Evolutionary conservation across 2,797 vertebrate species (phyloP).

Genomic region (Gobionotothen gibberifrons): DNA sequence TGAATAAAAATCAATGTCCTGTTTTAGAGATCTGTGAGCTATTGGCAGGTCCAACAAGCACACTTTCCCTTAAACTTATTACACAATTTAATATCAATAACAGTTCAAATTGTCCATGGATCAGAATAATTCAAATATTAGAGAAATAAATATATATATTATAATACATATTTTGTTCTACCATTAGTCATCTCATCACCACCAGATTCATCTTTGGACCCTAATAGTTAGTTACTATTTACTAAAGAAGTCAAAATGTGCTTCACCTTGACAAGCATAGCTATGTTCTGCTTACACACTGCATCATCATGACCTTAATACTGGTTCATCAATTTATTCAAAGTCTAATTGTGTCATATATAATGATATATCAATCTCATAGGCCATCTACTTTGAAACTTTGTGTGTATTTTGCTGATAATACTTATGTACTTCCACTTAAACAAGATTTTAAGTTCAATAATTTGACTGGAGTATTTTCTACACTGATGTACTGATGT

Average conservation of each 20-base stretch:
- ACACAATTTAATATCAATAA: not conserved
- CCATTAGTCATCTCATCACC: not conserved
- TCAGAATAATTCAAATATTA: not conserved
- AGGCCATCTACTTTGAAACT: not conserved
- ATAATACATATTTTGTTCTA: not conserved
- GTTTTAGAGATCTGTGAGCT: not conserved
- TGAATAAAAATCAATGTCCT: not conserved
- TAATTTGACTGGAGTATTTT: not conserved
- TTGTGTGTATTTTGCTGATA: not conserved
- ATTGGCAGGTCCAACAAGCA: not conserved
- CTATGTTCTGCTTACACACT: not conserved
- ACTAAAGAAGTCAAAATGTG: not conserved
- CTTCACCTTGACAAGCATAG: not conserved
- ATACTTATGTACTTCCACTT: not conserved
- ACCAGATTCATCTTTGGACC: not conserved
- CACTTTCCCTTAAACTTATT: not conserved
- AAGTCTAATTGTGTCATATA: not conserved
- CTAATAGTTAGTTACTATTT: not conserved
- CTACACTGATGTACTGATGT: not conserved
- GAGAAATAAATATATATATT: not conserved
- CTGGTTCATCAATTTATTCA: not conserved
- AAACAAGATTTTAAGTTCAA: not conserved
- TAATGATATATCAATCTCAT: not conserved
- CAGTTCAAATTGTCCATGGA: no score
- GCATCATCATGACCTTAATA: not conserved